Conservation (phyloP, 2,888 invertebrate species). For the Leptopilina syphax region DNA sequence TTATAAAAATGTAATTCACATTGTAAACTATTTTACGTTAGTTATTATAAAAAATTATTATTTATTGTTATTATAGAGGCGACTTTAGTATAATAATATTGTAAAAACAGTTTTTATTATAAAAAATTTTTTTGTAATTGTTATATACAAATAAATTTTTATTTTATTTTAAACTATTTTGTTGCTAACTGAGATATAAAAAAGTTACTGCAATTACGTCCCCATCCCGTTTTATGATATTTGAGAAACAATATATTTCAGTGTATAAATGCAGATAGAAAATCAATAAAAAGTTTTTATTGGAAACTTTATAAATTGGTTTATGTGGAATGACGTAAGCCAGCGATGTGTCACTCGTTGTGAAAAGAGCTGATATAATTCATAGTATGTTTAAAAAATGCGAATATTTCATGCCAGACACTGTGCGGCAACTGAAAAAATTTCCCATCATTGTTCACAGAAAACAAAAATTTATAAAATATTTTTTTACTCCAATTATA, state of each 20-base stretch:
- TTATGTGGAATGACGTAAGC: constrained; percentile 31
- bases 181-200: neutral
- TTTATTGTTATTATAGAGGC: no score
- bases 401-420: constrained; percentile 5
- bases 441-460: neutral
- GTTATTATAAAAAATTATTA: no score
- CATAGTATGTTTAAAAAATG: constrained; percentile 8
- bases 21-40: no score
- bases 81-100: no score
- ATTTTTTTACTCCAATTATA: neutral
- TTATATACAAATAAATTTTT: no score
- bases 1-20: neutral
- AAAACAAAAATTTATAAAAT: neutral
- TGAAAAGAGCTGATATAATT: constrained; percentile 31
- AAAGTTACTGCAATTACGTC: neutral
- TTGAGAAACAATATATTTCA: neutral
- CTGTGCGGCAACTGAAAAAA: neutral
- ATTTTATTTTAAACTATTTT: no score
- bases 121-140: neutral
- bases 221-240: neutral
- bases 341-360: constrained; percentile 27
- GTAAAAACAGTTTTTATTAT: no score
- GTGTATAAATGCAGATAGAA: constrained; percentile 1
- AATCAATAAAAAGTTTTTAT: constrained; percentile 27
- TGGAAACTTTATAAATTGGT: constrained; percentile 43